Base-by-base conservation (phyloP, 2,113 vertebrate genomes). In the Oncorhynchus nerka region DNA sequence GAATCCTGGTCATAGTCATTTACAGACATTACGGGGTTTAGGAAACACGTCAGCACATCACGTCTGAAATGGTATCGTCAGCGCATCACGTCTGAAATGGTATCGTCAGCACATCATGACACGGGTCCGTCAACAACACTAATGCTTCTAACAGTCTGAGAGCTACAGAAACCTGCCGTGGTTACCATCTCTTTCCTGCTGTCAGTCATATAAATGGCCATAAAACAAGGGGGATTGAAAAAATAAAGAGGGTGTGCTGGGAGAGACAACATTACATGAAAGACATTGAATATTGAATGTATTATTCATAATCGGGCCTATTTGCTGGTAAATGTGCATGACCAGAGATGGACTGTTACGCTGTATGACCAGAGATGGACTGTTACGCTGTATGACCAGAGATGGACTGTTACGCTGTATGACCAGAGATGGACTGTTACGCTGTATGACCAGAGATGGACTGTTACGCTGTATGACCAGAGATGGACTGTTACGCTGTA, bases 251-350 rank as follows among this genome's bases (percentile, higher is more conserved):
- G 28, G 39, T 15, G n/a, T 22, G 68, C 68, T 48, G 8, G 67
- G 49, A 68, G 26, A 22, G 11, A 62, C n/a, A 4, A 80, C 66
- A 72, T 64, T 30, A 16, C 68, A 19, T 61, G 26, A 80, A 78
- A 69, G 28, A 12, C 16, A 1, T 64, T 62, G 16, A 61, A 45
- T 45, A 45, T 3, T 45, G 39, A 45, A 72, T 72, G 20, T 26
- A 73, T 73, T 61, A 72, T 72, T 75, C 87, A 89, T 87, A 88
- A 84, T 85, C 34, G 82, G 59, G 39, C 59, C 79, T 79, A 81
- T 92, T 83, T 83, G 85, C 71, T 85, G 22, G 73, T 71, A 65
- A 87, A 81, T 84, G 89, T 89, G 62, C 84, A 80, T 82, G 86
- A 85, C 68, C 67, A 51, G 49, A 55, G 49, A 55, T 55, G 49